Percentiles rank a stretch among this genome's conserved stretches.
phyloP scores from a whole-genome alignment of 2,113 vertebrate genomes.

The Lynx canadensis region DNA sequence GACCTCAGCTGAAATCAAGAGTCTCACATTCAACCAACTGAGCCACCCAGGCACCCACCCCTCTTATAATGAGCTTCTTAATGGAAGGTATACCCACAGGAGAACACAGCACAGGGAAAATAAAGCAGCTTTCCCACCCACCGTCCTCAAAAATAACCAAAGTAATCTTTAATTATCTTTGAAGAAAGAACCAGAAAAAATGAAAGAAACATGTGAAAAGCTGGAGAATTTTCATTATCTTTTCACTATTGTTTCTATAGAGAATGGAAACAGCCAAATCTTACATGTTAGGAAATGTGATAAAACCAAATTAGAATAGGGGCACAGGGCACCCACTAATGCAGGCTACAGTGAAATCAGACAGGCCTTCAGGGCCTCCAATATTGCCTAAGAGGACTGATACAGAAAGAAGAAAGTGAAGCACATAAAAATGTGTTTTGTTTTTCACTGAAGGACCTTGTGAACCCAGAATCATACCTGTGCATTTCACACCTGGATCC shows the following conservation, averaged over 20 bases:
- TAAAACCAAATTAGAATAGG: not conserved
- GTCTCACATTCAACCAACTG: no score
- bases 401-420: not conserved
- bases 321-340: not conserved
- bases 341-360: not conserved
- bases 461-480: not conserved
- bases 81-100: not conserved
- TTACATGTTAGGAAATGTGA: not conserved
- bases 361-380: not conserved
- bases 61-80: not conserved
- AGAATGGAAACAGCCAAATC: not conserved
- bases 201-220: not conserved
- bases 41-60: no score
- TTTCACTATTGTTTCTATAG: constrained; percentile 21
- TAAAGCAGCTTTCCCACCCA: not conserved
- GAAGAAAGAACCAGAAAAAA: constrained; percentile 33
- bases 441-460: not conserved
- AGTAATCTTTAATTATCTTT: not conserved
- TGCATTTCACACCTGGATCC: not conserved
- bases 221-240: not conserved
- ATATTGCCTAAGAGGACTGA: not conserved
- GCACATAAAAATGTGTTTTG: not conserved
- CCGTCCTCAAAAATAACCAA: not conserved
- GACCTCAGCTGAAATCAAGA: no score
- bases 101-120: not conserved